A percentile compares a stretch with the other conserved stretches of the same genome.
phyloP scores from a whole-genome alignment of 2,113 vertebrate species.

The Stomatorhinus ivindoensis region DNA sequence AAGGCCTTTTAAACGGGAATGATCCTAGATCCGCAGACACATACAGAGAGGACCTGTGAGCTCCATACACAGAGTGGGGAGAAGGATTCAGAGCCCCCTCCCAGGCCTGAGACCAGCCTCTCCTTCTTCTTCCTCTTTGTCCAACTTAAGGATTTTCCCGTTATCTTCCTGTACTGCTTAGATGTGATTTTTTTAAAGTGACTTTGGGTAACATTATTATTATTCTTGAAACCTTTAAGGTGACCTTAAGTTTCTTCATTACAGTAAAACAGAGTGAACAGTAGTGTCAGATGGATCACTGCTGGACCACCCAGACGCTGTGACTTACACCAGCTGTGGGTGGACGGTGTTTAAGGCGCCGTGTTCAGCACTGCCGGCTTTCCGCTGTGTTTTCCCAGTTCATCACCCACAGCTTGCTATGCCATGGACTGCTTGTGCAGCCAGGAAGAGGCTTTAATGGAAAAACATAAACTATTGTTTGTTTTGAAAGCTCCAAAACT shows the following conservation, averaged over 20 bases:
- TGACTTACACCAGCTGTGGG: background rate
- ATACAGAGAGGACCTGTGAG: background rate
- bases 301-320: background rate
- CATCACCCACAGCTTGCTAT: background rate
- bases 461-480: background rate
- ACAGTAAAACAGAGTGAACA: background rate
- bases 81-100: background rate
- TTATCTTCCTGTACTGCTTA: background rate
- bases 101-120: background rate
- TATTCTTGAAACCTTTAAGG: background rate
- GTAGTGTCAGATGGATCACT: background rate
- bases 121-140: background rate
- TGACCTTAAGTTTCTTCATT: background rate
- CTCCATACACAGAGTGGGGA: background rate
- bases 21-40: background rate
- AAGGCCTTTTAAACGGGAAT: background rate
- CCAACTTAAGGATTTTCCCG: background rate
- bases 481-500: slow-evolving; percentile 2
- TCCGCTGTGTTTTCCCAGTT: background rate
- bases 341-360: background rate
- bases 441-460: background rate
- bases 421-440: background rate
- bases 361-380: background rate
- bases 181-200: background rate
- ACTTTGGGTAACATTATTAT: background rate